phyloP scores from a whole-genome alignment of 2,888 invertebrate species.

The Spodoptera littoralis region DNA sequence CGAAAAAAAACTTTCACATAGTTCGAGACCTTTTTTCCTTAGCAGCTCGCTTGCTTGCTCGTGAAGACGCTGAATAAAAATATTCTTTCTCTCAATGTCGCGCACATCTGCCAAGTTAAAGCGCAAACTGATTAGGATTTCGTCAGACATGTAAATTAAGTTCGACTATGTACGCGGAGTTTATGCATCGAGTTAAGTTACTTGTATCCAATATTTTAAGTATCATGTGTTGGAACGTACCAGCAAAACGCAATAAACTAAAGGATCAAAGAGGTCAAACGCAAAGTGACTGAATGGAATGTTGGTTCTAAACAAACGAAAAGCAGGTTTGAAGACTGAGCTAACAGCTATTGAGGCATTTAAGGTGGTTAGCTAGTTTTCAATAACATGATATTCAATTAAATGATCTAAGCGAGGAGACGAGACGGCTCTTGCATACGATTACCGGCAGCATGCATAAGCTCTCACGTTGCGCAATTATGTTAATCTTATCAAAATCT shows the following conservation, averaged over 20 bases:
- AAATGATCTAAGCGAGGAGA: conserved; percentile 68
- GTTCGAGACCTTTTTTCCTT: conserved; percentile 68
- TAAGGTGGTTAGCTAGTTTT: conserved; percentile 27
- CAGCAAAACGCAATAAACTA: conserved; percentile 14
- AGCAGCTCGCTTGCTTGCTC: conserved; percentile 59
- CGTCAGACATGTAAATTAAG: conserved; percentile 25
- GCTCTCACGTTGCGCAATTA: conserved; percentile 77
- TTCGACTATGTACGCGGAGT: conserved; percentile 15
- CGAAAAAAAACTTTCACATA: conserved; percentile 76
- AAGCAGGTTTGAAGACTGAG: conserved; percentile 38
- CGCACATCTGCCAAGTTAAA: conserved; percentile 45
- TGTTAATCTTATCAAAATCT: conserved; percentile 74
- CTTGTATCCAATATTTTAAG: conserved; percentile 15
- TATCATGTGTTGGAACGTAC: conserved; percentile 13
- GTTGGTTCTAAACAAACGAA: conserved; percentile 28
- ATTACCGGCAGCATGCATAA: conserved; percentile 74
- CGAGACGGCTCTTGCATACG: conserved; percentile 72
- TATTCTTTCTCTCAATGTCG: conserved; percentile 59
- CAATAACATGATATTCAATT: conserved; percentile 63
- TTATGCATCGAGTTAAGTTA: conserved; percentile 23
- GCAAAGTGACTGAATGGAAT: conserved; percentile 36
- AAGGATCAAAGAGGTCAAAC: conserved; percentile 29
- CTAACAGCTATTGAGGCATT: conserved; percentile 13
- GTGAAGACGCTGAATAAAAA: conserved; percentile 46
- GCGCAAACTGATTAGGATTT: conserved; percentile 41